A percentile compares a stretch with the other conserved stretches of the same genome.
These are phyloP conservation scores for Papilio demoleus DNA, from an alignment of 2,888 invertebrate genomes.

Conservation along the genomic window DNA sequence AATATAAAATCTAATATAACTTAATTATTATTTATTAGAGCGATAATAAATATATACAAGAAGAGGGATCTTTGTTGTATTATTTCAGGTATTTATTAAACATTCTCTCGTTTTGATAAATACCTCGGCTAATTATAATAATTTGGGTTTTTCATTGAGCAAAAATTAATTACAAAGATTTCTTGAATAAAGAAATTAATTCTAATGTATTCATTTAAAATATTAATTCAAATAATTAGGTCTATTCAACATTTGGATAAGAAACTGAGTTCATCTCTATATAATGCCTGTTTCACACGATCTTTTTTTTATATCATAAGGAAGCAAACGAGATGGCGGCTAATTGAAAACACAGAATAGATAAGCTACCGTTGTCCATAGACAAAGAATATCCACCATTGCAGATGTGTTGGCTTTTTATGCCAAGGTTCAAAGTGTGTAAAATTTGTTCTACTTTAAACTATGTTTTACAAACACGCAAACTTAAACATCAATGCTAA, in stretches of 20 bases:
- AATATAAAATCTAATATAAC: slow-evolving; percentile 19
- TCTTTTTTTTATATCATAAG: too few species aligned
- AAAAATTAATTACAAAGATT: neutral
- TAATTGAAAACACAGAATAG: too few species aligned
- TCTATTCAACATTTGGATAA: too few species aligned
- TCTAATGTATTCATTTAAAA: neutral
- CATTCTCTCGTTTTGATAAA: slow-evolving; percentile 12
- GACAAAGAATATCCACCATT: too few species aligned
- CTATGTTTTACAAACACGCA: neutral
- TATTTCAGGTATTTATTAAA: slow-evolving; percentile 17
- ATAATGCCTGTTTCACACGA: too few species aligned
- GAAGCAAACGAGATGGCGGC: too few species aligned
- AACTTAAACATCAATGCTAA: neutral
- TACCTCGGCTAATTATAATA: slow-evolving; percentile 25
- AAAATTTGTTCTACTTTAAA: neutral
- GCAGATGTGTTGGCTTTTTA: too few species aligned
- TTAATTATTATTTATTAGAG: slow-evolving; percentile 9
- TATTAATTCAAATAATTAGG: neutral
- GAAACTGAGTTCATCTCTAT: too few species aligned
- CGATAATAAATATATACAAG: slow-evolving; percentile 13
- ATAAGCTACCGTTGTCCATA: too few species aligned
- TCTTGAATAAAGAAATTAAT: neutral
- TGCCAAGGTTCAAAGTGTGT: too few species aligned
- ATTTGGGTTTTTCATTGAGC: slow-evolving; percentile 18
- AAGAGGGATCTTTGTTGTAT: slow-evolving; percentile 24